Evolutionary conservation across 2,113 vertebrate species (phyloP).

Genomic region (Climacteris rufus): DNA sequence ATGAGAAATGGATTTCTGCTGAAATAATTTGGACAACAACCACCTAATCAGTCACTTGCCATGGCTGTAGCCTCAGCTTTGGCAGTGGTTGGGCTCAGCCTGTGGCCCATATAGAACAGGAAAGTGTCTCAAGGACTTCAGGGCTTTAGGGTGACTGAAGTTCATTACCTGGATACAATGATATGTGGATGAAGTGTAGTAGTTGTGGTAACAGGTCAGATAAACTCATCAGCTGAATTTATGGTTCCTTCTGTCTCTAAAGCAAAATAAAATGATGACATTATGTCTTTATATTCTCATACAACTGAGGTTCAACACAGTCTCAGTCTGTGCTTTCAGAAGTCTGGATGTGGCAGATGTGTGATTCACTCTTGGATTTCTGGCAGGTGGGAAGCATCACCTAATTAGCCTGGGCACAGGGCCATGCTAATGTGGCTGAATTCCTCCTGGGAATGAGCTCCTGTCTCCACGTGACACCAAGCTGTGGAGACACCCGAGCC

Average conservation of each 20-base stretch:
- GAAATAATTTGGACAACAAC: neutral
- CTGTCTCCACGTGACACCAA: neutral
- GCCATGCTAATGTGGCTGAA: neutral
- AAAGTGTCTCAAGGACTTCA: neutral
- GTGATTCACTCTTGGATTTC: constrained; percentile 5
- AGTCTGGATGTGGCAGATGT: neutral
- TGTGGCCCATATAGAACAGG: neutral
- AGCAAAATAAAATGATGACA: neutral
- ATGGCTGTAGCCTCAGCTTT: neutral
- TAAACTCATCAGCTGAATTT: neutral
- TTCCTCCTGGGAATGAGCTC: neutral
- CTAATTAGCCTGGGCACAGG: constrained; percentile 7
- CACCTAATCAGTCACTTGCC: neutral
- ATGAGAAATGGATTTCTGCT: neutral
- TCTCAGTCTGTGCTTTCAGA: neutral
- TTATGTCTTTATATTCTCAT: neutral
- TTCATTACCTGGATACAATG: neutral
- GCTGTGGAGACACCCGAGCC: neutral
- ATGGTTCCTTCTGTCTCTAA: neutral
- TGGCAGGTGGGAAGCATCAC: constrained; percentile 19
- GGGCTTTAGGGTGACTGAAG: neutral
- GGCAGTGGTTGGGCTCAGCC: neutral
- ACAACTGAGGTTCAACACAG: neutral
- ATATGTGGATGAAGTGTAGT: neutral
- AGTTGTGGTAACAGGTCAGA: neutral